Evolutionary conservation across 2,113 vertebrate genomes (phyloP), one percentile per base, ranked within the genome.

Genomic region (Theristicus caerulescens): DNA sequence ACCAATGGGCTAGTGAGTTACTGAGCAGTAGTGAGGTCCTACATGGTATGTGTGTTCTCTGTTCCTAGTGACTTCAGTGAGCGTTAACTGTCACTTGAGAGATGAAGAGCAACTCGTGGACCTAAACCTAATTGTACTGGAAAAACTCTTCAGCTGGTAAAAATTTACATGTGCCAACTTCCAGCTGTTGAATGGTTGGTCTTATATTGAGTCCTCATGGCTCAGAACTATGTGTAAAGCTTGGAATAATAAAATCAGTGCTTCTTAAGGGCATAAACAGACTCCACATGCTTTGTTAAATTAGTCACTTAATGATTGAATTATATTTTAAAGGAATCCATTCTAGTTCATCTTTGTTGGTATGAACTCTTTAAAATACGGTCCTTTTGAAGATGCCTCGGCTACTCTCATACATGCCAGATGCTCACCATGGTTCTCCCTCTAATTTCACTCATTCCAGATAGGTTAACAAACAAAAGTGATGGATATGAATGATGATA

Each of bases 401-500:
- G 26, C 51, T 82, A 32, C 51, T 88, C 47, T 17, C 76, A 84
- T 36, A 79, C 46, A 88, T n/a, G 31, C 55, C 94, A 97, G 92
- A 92, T 82, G 59, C 87, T 97, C n/a, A 82, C n/a, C 20, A 71
- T 1, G n/a, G 27, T 49, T 86, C 25, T 92, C 54, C 27, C 72
- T 82, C 57, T 86, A 59, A 93, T 88, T 70, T 51, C 20, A 90
- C 54, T 93, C 70, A 69, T 92, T 94, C 58, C 59, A 92, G 79
- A 86, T 93, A 93, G 70, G 69, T 86, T 92, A 95, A 93, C 87
- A 93, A 94, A 90, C 61, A 94, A 67, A 97, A 94, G 19, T 94
- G 95, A 97, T 92, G 86, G 90, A 96, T 97, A 88, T 36, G 32
- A 51, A 29, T 71, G 94, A 90, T 96, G 94, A 93, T 95, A 94